Conservation (phyloP, 2,113 vertebrate genomes). For the Eonycteris spelaea region DNA sequence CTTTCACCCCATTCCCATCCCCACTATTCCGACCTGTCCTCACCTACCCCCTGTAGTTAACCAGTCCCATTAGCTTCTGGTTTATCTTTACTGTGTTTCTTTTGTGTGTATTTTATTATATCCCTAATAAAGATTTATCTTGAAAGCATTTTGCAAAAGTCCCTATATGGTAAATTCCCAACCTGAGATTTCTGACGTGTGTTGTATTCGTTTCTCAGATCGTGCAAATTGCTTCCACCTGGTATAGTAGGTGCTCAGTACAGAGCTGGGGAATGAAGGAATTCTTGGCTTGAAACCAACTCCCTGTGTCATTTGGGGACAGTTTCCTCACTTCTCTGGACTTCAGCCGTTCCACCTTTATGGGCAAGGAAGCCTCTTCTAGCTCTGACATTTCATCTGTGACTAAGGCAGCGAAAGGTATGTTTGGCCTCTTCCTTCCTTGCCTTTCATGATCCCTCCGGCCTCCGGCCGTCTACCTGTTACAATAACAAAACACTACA, state of each 20-base stretch:
- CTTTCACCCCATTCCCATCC: too few relatives aligned
- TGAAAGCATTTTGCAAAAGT: not conserved
- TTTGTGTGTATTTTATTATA: not conserved
- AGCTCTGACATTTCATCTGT: fast-evolving
- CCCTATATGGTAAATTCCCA: not conserved
- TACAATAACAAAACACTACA: not conserved
- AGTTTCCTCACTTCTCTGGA: not conserved
- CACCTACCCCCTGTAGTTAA: too few relatives aligned
- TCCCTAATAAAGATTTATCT: not conserved
- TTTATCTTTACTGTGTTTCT: not conserved
- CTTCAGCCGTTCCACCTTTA: not conserved
- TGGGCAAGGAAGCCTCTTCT: not conserved
- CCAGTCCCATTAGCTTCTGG: not conserved
- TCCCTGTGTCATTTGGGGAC: not conserved
- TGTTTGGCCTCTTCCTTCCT: not conserved
- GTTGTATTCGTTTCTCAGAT: not conserved
- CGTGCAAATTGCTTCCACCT: not conserved
- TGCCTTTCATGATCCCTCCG: fast-evolving
- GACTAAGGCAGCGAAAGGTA: not conserved
- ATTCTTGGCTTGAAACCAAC: not conserved
- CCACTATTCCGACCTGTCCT: not conserved
- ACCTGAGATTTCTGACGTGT: not conserved
- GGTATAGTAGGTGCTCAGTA: not conserved
- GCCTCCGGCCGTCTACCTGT: not conserved
- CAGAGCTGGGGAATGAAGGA: not conserved